Conservation (phyloP, 2,888 invertebrate genomes). For the Coelogynopora nodosa region DNA sequence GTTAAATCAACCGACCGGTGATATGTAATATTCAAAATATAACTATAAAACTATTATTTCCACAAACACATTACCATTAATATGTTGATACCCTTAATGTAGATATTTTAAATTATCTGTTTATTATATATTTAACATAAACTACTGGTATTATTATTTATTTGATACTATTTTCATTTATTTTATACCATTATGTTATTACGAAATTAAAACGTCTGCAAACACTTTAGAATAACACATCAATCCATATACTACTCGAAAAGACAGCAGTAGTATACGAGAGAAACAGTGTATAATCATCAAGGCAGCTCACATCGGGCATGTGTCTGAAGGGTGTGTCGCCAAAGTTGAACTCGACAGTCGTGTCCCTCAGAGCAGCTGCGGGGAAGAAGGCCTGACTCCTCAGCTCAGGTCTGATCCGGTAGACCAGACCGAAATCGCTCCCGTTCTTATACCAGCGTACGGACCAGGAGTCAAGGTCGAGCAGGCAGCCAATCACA, state of each 20-base stretch:
- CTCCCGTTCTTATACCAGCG: neutral
- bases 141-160: too few species aligned
- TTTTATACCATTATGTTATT: too few species aligned
- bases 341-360: neutral
- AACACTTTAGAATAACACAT: too few species aligned
- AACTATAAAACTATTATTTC: too few species aligned
- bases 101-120: too few species aligned
- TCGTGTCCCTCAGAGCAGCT: neutral
- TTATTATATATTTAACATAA: too few species aligned
- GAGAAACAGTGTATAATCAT: neutral
- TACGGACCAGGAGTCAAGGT: neutral
- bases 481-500: neutral
- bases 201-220: too few species aligned
- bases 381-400: neutral
- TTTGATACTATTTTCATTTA: too few species aligned
- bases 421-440: neutral
- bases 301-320: neutral
- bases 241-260: neutral
- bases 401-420: neutral
- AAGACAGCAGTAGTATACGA: neutral
- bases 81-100: too few species aligned
- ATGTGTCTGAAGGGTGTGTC: neutral
- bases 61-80: too few species aligned
- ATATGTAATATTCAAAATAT: too few species aligned
- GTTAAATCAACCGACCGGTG: too few species aligned